Conservation (phyloP, 2,888 invertebrate genomes). For the Biston stratarius region DNA sequence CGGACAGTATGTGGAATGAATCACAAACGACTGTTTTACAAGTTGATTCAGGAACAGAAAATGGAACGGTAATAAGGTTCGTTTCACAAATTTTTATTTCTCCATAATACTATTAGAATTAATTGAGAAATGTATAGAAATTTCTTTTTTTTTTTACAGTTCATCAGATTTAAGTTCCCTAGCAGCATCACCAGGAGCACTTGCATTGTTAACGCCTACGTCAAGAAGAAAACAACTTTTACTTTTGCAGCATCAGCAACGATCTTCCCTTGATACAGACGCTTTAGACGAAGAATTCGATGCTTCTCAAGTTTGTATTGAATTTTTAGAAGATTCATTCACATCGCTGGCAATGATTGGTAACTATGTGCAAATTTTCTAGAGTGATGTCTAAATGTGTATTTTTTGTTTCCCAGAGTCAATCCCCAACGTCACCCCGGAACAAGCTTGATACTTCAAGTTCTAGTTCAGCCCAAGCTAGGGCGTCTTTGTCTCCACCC, state of each 20-base stretch:
- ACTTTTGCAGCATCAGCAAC: slow-evolving; percentile 93
- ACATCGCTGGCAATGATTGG: slow-evolving; percentile 28
- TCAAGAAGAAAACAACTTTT: slow-evolving; percentile 92
- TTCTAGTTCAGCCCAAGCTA: slow-evolving; percentile 68
- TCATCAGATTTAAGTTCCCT: slow-evolving; percentile 83
- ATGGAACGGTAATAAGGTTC: slow-evolving; percentile 86
- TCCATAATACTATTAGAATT: neutral
- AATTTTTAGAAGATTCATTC: slow-evolving; percentile 26
- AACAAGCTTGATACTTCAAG: slow-evolving; percentile 80
- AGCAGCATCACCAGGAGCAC: slow-evolving; percentile 84
- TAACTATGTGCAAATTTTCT: slow-evolving; percentile 16
- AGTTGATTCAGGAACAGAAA: slow-evolving; percentile 89
- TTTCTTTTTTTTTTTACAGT: slow-evolving; percentile 57
- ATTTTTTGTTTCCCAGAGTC: slow-evolving; percentile 67
- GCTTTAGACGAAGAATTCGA: slow-evolving; percentile 91
- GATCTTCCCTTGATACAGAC: slow-evolving; percentile 95
- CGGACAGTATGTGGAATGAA: slow-evolving; percentile 96
- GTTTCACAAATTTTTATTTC: slow-evolving; percentile 1
- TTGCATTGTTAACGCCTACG: slow-evolving; percentile 91
- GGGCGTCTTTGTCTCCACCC: slow-evolving; percentile 78
- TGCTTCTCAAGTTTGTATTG: slow-evolving; percentile 82
- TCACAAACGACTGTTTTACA: slow-evolving; percentile 94
- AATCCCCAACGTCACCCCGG: slow-evolving; percentile 83
- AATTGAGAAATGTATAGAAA: too few relatives aligned
- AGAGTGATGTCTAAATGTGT: slow-evolving; percentile 11